Conservation (phyloP, 1,140 invertebrate genomes). For the Heliconius hermathena region DNA sequence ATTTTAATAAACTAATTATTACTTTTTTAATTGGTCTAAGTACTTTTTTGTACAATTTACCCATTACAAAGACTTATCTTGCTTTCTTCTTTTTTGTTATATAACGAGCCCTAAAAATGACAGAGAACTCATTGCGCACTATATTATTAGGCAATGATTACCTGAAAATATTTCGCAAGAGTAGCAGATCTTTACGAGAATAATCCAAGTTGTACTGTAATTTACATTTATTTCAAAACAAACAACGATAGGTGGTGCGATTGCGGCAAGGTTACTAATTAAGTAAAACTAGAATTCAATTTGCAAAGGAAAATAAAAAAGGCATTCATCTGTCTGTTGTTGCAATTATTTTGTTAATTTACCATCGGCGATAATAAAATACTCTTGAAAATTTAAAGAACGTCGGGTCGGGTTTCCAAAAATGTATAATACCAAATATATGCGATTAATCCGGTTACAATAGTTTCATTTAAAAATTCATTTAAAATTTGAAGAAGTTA, state of each 20-base stretch:
- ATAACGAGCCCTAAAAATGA: background rate
- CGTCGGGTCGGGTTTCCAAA: no score
- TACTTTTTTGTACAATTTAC: no score
- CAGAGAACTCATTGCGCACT: background rate
- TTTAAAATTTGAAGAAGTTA: background rate
- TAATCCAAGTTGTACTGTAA: slow-evolving; percentile 15
- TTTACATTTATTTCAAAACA: slow-evolving; percentile 11
- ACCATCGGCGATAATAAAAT: background rate
- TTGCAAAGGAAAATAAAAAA: background rate
- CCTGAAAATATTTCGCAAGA: slow-evolving; percentile 21
- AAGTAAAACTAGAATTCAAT: background rate
- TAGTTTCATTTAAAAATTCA: no score
- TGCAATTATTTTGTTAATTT: background rate
- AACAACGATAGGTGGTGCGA: background rate
- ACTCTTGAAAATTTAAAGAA: background rate
- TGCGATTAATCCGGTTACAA: no score
- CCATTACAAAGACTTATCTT: no score
- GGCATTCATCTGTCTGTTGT: background rate
- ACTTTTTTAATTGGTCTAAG: no score
- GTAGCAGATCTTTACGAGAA: slow-evolving; percentile 19
- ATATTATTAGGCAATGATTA: slow-evolving; percentile 20
- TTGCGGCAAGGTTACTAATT: background rate
- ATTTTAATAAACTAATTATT: no score
- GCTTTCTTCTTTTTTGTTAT: no score
- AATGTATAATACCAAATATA: no score